phyloP scores from a whole-genome alignment of 2,797 vertebrate genomes.

The Hafferia zeledoni region DNA sequence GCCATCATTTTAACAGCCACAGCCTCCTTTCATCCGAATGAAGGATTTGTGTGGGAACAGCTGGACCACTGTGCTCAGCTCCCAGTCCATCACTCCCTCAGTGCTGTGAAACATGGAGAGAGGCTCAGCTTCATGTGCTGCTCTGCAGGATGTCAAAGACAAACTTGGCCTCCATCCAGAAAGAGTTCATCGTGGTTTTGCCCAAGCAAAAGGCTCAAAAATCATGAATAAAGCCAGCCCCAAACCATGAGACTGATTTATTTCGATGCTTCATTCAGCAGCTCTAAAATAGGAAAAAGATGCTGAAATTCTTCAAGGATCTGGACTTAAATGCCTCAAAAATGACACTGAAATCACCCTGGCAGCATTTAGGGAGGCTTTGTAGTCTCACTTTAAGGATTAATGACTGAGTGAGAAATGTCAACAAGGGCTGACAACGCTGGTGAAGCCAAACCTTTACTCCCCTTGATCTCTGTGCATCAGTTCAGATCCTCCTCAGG shows the following conservation, averaged over 20 bases:
- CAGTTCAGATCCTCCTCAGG: neutral
- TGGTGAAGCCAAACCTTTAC: neutral
- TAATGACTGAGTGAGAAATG: neutral
- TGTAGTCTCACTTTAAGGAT: neutral
- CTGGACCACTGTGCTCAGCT: neutral
- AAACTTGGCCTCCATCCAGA: neutral
- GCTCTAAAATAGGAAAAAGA: conserved; percentile 18
- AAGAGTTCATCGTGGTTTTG: neutral
- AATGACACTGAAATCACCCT: neutral
- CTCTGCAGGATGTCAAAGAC: neutral
- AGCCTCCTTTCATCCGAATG: conserved; percentile 21
- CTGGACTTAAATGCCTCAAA: neutral
- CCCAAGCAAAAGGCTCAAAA: conserved; percentile 18
- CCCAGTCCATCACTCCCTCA: neutral
- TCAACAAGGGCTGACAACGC: neutral
- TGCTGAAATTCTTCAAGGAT: neutral
- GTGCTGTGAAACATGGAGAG: neutral
- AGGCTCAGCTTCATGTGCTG: neutral
- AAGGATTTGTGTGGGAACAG: conserved; percentile 53
- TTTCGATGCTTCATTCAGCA: conserved; percentile 1
- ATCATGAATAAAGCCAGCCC: neutral
- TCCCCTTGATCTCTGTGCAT: neutral
- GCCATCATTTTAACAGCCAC: conserved; percentile 6
- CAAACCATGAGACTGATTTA: neutral
- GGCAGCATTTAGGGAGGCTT: neutral